A percentile compares a stretch with the other conserved stretches of the same genome.
phyloP scores from a whole-genome alignment of 2,113 vertebrate genomes.

The Tragelaphus imberbis region DNA sequence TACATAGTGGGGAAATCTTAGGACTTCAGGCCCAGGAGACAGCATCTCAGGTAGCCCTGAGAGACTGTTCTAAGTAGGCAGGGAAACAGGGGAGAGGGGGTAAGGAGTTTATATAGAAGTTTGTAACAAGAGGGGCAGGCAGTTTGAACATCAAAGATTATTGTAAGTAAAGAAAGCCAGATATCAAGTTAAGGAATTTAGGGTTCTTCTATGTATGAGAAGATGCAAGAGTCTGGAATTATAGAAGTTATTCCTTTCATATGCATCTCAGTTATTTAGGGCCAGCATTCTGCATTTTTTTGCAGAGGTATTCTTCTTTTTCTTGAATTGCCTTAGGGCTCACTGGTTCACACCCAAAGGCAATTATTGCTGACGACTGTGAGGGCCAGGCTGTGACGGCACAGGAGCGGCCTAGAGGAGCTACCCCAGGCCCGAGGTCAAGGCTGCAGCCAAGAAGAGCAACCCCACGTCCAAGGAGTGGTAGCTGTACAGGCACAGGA shows the following conservation, averaged over 20 bases:
- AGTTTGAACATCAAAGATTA: background rate
- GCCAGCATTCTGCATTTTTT: background rate
- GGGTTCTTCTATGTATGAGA: background rate
- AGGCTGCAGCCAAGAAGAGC: no score
- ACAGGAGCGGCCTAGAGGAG: no score
- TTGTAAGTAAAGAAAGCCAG: background rate
- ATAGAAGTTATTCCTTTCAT: background rate
- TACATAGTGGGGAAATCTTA: background rate
- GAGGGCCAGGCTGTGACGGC: fast-evolving
- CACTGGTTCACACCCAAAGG: fast-evolving
- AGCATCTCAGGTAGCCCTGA: background rate
- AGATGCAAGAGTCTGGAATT: background rate
- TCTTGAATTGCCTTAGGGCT: background rate
- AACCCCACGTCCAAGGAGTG: fast-evolving
- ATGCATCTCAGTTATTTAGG: background rate
- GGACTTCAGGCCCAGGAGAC: background rate
- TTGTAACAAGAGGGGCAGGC: background rate
- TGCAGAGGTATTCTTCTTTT: background rate
- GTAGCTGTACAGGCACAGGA: no score
- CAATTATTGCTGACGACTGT: background rate
- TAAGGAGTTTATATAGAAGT: background rate
- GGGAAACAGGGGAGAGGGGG: background rate
- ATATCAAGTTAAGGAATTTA: background rate
- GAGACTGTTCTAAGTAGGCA: background rate
- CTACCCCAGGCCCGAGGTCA: no score